phyloP scores from a whole-genome alignment of 1,140 invertebrate species.

The Melipona quadrifasciata region DNA sequence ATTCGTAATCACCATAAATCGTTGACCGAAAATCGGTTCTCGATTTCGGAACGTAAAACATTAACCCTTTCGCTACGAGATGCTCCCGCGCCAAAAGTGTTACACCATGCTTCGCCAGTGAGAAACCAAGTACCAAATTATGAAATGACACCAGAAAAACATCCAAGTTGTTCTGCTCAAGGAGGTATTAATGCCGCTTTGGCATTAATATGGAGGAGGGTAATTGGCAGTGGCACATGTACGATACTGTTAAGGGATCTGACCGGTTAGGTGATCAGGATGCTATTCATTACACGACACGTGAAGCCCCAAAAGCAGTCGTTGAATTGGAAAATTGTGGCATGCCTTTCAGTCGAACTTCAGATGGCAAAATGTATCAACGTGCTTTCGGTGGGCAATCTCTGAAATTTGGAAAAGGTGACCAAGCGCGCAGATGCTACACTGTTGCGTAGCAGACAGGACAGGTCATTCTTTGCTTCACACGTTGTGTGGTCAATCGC shows the following conservation, averaged over 20 bases:
- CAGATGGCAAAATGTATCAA: conserved; percentile 95
- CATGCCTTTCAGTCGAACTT: conserved; percentile 98
- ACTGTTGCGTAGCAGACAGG: conserved; percentile 91
- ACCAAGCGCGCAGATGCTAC: conserved; percentile 92
- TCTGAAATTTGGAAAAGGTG: conserved; percentile 92
- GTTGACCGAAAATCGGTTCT: background rate
- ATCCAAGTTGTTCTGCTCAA: conserved; percentile 94
- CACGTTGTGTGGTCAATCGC: conserved; percentile 98
- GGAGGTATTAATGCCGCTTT: conserved; percentile 98
- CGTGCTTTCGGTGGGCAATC: conserved; percentile 95
- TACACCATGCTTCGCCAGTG: too few species aligned
- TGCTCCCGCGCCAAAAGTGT: too few species aligned
- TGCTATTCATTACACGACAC: conserved; percentile 99
- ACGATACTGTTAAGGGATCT: conserved; percentile 99
- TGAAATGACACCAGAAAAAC: too few species aligned
- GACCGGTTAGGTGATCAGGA: conserved; percentile 99
- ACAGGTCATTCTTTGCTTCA: conserved; percentile 99
- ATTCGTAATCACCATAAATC: background rate
- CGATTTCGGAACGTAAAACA: too few species aligned
- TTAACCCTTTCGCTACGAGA: too few species aligned
- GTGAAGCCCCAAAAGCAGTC: conserved; percentile 98
- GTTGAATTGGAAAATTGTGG: conserved; percentile 99
- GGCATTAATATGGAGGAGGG: conserved; percentile 91
- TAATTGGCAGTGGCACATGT: conserved; percentile 99
- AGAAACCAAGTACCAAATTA: too few species aligned